phyloP scores from a whole-genome alignment of 2,888 invertebrate genomes.

The Copidosoma aretas region DNA sequence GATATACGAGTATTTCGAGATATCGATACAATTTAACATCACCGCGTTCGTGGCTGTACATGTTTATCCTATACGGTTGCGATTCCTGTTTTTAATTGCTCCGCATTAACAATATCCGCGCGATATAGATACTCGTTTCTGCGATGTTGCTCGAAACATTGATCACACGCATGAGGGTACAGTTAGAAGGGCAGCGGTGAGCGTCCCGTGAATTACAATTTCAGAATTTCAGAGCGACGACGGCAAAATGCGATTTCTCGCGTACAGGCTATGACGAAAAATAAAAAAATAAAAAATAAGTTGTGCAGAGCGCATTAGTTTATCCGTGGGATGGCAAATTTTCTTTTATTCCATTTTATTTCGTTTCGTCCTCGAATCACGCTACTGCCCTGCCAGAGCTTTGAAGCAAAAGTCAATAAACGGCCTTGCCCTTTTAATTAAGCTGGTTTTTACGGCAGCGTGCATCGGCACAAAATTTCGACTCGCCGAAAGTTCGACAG shows the following conservation, averaged over 20 bases:
- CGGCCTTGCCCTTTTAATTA: slow-evolving; percentile 34
- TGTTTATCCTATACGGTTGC: no score
- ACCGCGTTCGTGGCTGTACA: no score
- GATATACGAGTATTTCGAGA: no score
- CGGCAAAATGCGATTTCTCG: not conserved
- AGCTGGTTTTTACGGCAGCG: slow-evolving; percentile 33
- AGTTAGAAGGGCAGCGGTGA: no score
- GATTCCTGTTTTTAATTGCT: no score
- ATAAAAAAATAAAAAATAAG: no score
- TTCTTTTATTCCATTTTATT: slow-evolving; percentile 11
- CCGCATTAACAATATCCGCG: no score
- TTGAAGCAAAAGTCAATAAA: slow-evolving; percentile 37
- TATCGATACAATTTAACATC: no score
- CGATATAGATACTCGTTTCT: no score
- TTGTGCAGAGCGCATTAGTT: slow-evolving; percentile 5
- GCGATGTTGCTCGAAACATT: no score
- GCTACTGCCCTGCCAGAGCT: slow-evolving; percentile 3
- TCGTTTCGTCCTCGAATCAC: slow-evolving; percentile 9
- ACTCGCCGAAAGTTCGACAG: slow-evolving; percentile 29
- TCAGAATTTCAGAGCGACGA: no score
- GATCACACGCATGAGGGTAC: no score
- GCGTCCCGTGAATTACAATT: not conserved
- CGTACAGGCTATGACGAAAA: not conserved
- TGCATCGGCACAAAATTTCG: slow-evolving; percentile 28
- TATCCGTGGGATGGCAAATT: slow-evolving; percentile 17